Base-by-base conservation (phyloP, 2,888 invertebrate species). In the Chaetogeoica ovagalla region DNA sequence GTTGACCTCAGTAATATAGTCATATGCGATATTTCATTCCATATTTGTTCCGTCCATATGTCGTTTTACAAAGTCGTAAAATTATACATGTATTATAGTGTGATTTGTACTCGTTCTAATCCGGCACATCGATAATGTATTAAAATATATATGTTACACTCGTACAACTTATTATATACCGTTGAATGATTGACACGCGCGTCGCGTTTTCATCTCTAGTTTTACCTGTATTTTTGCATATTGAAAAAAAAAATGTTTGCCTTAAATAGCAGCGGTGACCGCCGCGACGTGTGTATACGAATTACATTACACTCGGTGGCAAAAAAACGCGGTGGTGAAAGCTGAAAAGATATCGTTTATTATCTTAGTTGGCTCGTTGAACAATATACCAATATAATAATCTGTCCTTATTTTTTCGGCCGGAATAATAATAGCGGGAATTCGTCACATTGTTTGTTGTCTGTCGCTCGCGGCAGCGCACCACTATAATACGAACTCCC, bases 291-390 rank as follows among this genome's bases (percentile, higher is more conserved):
- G 65, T 68, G 48, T n/a, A 39, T n/a, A 59, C 75, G 66, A 74
- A 75, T 68, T 57, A 30, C 55, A 66, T 75, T 75, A 57, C n/a
- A n/a, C 75, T 57, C 43, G 59, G 57, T 43, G 11, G 75, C 57
- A 59, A 66, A n/a, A n/a, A n/a, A n/a, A 68, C 43, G 19, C 63
- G 71, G 79, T 79, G 71, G 79, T 79, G 79, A 79, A 79, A 79
- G 79, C 63, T 71, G n/a, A n/a, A n/a, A 71, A 30, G 30, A 30
- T 30, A 30, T 30, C 30, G 30, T 79, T 79, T 71, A 71, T 79
- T 79, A 62, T 62, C 69, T 69, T 62, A 37, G 3, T 60, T 55
- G 68, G 69, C 69, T 4, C 30, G 30, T 30, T 30, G 69, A 77
- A 77, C 77, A 77, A 77, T 77, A 43, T 43, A 43, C 7, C 9